Evolutionary conservation across 1,140 invertebrate genomes (phyloP), one percentile per base, ranked within the genome.

Genomic region (Eciton burchellii): DNA sequence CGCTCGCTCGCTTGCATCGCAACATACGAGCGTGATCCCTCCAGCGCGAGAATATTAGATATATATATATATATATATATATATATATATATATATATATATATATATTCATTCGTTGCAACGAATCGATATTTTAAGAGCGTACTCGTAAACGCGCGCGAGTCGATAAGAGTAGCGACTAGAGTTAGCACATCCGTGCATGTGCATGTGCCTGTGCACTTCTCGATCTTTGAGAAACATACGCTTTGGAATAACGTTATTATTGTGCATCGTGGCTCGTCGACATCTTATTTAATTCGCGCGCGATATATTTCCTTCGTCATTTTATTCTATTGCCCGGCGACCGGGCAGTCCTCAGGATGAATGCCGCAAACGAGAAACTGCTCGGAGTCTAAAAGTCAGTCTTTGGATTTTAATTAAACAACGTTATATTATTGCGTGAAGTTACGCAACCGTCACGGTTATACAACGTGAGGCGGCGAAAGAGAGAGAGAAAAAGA

Each of bases 91-190:
- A n/a, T 11, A 6, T 35, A 24, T 49, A 52, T n/a, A 68, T 3
- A 29, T 43, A 16, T n/a, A n/a, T 11, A 6, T 35, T n/a, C 35
- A 52, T 65, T 35, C 8, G 0, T 77, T 68, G 49, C 12, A 65
- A 19, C 19, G 24, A 70, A 70, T 79, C 21, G 41, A 79, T 79
- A 57, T 70, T 79, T 77, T 56, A 62, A 26, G 24, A 41, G 19
- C 12, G 57, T 8, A 52, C n/a, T 26, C 3, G n/a, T 26, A 43
- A 49, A 26, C 3, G 0, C 6, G 8, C 59, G 29, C 29, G 29
- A 62, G 9, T 41, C 29, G 12, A 41, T 19, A 9, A 19, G 29
- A 62, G n/a, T n/a, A n/a, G n/a, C 35, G 9, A 35, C n/a, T 35
- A 5, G 29, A 1, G 5, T 5, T 62, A n/a, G n/a, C n/a, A n/a